A percentile compares a stretch with the other conserved stretches of the same genome.
These are phyloP conservation scores for Elephas maximus DNA, from an alignment of 2,113 vertebrate species.

Conservation along the genomic window DNA sequence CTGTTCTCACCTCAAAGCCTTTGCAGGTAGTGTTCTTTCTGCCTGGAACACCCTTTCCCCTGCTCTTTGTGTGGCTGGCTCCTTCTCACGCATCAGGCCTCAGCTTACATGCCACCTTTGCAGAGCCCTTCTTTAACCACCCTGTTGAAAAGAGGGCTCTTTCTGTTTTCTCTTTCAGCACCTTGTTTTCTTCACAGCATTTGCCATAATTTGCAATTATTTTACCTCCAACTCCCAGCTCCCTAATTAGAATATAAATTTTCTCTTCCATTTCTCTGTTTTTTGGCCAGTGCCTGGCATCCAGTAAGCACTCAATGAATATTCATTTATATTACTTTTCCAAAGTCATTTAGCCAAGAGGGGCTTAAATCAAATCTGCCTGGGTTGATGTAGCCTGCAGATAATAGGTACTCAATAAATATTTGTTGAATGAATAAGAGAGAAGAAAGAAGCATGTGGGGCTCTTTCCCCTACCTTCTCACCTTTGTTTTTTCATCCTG, in stretches of 20 bases:
- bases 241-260: not conserved
- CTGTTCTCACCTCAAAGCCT: not conserved
- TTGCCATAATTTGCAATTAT: not conserved
- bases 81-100: not conserved
- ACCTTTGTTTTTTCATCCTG: not conserved
- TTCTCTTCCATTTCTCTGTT: not conserved
- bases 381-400: slow-evolving; percentile 1
- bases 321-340: slow-evolving; percentile 8
- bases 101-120: not conserved
- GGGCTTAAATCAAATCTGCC: not conserved
- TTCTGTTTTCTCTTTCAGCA: not conserved
- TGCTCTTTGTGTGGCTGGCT: not conserved
- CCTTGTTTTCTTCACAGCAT: not conserved
- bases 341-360: not conserved
- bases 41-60: not conserved
- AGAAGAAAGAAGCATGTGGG: not conserved
- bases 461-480: not conserved
- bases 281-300: not conserved
- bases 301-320: slow-evolving; percentile 14
- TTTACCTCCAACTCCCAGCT: not conserved
- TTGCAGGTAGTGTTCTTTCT: not conserved
- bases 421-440: not conserved
- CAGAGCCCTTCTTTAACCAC: not conserved
- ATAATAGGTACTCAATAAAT: not conserved
- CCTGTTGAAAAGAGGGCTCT: not conserved